A percentile compares a stretch with the other conserved stretches of the same genome.
Evolutionary conservation across 2,113 vertebrate species (phyloP).

Genomic region (Sylvilagus bachmani): DNA sequence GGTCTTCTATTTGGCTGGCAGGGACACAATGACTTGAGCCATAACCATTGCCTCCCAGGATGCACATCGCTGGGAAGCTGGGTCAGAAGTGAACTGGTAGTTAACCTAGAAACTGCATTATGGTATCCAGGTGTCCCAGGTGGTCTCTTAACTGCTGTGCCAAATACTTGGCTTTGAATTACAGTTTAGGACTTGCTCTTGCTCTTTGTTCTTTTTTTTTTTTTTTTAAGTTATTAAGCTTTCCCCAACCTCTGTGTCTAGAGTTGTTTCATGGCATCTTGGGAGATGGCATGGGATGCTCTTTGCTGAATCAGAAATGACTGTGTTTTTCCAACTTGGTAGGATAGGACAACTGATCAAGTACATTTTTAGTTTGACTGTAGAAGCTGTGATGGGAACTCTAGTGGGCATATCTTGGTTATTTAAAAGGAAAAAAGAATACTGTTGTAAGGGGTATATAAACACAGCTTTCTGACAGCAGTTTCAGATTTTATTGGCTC

Average conservation of each 20-base stretch:
- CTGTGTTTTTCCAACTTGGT: background rate
- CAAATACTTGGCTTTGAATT: background rate
- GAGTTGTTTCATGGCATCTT: background rate
- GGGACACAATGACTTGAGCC: no score
- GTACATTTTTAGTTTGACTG: background rate
- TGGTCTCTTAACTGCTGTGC: no score
- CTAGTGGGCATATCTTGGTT: constrained; percentile 38
- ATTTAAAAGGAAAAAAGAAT: constrained; percentile 52
- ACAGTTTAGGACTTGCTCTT: background rate
- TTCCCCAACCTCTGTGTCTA: background rate
- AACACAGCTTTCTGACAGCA: constrained; percentile 61
- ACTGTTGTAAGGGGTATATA: constrained; percentile 44
- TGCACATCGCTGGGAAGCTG: no score
- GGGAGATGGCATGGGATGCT: background rate
- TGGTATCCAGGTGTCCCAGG: no score
- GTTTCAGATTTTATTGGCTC: constrained; percentile 73
- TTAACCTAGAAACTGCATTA: no score
- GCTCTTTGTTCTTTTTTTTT: background rate
- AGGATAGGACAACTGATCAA: background rate
- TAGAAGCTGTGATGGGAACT: constrained; percentile 47
- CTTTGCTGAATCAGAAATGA: background rate
- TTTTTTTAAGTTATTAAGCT: constrained; percentile 14
- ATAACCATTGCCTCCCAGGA: no score
- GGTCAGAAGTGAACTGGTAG: no score
- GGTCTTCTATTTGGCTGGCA: no score